phyloP scores from a whole-genome alignment of 1,140 invertebrate genomes.

The Trachelipus rathkii region DNA sequence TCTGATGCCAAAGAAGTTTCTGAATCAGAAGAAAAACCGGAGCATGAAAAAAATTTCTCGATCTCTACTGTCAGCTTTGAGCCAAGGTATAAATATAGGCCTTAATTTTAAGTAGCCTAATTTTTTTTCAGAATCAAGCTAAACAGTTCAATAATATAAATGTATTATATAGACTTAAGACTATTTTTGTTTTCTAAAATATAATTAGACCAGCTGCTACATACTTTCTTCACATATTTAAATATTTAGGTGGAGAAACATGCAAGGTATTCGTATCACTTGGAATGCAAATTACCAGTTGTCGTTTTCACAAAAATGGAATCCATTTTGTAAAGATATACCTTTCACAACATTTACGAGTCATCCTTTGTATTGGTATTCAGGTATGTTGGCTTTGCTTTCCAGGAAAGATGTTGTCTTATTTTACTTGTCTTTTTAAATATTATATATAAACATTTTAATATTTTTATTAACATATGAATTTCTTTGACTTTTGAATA shows the following conservation, averaged over 20 bases:
- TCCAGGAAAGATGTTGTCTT: too few species aligned
- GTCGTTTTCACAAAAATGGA: constrained; percentile 71
- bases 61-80: background rate
- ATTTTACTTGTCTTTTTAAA: too few species aligned
- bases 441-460: too few species aligned
- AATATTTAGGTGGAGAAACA: constrained; percentile 23
- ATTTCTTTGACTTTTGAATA: too few species aligned
- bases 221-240: too few species aligned
- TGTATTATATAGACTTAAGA: too few species aligned
- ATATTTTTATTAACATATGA: too few species aligned
- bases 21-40: background rate
- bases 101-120: background rate
- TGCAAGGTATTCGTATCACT: constrained; percentile 64
- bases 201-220: background rate
- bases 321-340: constrained; percentile 73
- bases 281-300: constrained; percentile 69
- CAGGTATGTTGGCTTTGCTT: constrained; percentile 55
- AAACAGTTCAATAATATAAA: background rate
- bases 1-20: background rate
- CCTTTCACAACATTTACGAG: constrained; percentile 73
- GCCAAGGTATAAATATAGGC: background rate
- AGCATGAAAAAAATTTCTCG: background rate
- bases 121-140: background rate
- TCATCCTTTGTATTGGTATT: constrained; percentile 74
- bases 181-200: background rate